Evolutionary conservation across 2,797 vertebrate species (phyloP).

Genomic region (Trichosurus vulpecula): DNA sequence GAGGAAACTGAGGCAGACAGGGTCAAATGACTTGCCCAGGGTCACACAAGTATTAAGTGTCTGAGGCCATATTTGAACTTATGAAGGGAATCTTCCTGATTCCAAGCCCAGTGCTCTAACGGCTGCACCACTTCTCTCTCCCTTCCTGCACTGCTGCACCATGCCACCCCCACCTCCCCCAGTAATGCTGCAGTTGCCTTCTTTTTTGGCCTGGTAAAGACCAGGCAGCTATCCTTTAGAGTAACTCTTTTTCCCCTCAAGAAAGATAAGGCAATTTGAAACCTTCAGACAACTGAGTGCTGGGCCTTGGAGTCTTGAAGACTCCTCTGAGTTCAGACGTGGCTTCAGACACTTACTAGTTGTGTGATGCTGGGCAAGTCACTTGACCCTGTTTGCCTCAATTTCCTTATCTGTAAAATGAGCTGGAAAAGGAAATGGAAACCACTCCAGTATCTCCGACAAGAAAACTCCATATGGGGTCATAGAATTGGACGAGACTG

Average conservation of each 20-base stretch:
- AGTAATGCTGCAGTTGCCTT: neutral
- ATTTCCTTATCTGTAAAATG: neutral
- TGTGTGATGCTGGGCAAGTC: neutral
- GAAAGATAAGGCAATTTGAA: slow-evolving; percentile 63
- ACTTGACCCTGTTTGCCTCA: neutral
- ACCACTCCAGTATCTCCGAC: neutral
- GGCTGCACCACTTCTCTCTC: neutral
- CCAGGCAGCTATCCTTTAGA: neutral
- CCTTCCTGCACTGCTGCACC: neutral
- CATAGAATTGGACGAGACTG: too few relatives aligned
- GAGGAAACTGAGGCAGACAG: neutral
- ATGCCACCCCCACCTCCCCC: too few relatives aligned
- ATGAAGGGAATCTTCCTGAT: neutral
- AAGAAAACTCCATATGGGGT: neutral
- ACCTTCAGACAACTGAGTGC: neutral
- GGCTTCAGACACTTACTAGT: neutral
- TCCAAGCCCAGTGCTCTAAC: neutral
- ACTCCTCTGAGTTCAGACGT: neutral
- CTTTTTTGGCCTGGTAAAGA: neutral
- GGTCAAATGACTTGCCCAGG: neutral
- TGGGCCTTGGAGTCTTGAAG: neutral
- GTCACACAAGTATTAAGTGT: neutral
- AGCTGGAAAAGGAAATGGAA: neutral
- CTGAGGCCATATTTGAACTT: neutral
- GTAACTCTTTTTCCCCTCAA: neutral